Conservation (phyloP, 2,888 invertebrate species). For the Rhimphoctona megacephalus region DNA sequence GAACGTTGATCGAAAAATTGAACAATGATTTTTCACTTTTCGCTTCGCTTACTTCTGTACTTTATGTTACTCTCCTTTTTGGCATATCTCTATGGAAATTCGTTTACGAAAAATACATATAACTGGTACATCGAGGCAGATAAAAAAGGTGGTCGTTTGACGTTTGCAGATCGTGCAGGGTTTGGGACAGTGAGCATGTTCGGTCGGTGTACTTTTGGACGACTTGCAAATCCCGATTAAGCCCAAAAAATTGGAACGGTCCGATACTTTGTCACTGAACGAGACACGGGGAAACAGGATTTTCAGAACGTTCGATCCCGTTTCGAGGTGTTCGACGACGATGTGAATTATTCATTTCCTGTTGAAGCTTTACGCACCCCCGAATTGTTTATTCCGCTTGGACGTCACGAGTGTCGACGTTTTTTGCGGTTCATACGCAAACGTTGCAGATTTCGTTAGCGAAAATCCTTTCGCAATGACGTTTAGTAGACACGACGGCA, state of each 20-base stretch:
- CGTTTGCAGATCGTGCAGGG: not conserved
- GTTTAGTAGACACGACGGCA: not conserved
- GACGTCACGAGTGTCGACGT: slow-evolving; percentile 68
- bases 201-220: slow-evolving; percentile 55
- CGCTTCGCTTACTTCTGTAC: not conserved
- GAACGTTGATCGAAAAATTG: not conserved
- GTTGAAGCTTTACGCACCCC: slow-evolving; percentile 66
- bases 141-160: not conserved
- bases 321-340: slow-evolving; percentile 43
- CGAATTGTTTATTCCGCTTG: slow-evolving; percentile 72
- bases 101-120: slow-evolving; percentile 14
- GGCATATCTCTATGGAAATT: slow-evolving; percentile 23
- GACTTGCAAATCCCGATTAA: slow-evolving; percentile 74
- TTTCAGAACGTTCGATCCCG: not conserved
- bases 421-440: slow-evolving; percentile 51
- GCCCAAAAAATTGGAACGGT: slow-evolving; percentile 65
- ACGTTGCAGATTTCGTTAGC: not conserved
- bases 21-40: slow-evolving; percentile 3
- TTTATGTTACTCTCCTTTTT: not conserved
- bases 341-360: slow-evolving; percentile 75
- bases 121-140: not conserved
- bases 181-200: slow-evolving; percentile 19
- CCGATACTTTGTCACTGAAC: slow-evolving; percentile 73
- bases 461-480: not conserved
- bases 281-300: slow-evolving; percentile 20